Evolutionary conservation across 2,797 vertebrate species (phyloP), one percentile per base, ranked within the genome.

Genomic region (Darevskia nairensis): DNA sequence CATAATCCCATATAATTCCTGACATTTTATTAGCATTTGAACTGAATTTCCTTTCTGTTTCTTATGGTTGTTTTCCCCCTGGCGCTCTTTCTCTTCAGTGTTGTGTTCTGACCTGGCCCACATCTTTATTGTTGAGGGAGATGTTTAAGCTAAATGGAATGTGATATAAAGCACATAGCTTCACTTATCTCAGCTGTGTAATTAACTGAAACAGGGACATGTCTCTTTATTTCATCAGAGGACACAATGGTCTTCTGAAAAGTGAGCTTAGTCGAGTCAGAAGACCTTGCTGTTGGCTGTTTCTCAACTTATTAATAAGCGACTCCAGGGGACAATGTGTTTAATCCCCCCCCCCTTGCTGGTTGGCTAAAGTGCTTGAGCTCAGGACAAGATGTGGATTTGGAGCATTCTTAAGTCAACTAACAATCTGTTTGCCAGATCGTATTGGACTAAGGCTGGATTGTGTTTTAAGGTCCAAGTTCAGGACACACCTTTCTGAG

Each of bases 111-210:
- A 92, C 66, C 41, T 66, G 90, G 55, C 80, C 86, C 4, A 68
- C 25, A 11, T 68, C 69, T 29, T 85, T 55, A 81, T 80, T 84
- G n/a, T 84, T 90, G 41, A 66, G 59, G 61, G 71, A 76, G 77
- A 69, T 80, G 44, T 84, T 90, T 84, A 80, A 75, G 77, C 81
- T 76, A 90, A 89, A 89, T 77, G 8, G 88, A 88, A 88, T 25
- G 82, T 41, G 82, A 15, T 32, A 27, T 25, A 11, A 35, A n/a
- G 59, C 23, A 15, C 55, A 41, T 25, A 87, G 35, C 1, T 46
- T 81, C 17, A 46, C 8, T 84, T 91, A 77, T 82, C 84, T 94
- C 17, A 82, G 90, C 15, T 79, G 11, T 4, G 76, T 69, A 82
- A 87, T 89, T 41, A 84, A 85, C 41, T 86, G 86, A 89, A 90